These are phyloP conservation scores for Sebastolobus alascanus DNA, from an alignment of 2,797 vertebrate genomes.

Conservation along the genomic window DNA sequence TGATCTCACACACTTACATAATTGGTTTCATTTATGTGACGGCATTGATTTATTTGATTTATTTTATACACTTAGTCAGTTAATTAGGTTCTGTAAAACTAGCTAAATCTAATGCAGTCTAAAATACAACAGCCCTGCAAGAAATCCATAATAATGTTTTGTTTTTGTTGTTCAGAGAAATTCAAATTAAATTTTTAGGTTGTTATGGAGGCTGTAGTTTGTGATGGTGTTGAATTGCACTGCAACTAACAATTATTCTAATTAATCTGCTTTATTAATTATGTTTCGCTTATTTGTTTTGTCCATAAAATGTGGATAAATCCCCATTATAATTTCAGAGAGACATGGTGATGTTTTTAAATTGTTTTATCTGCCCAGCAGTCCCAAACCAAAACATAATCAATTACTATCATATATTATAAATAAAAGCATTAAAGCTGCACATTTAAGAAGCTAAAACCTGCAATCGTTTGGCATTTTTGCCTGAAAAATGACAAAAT, in stretches of 20 bases:
- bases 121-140: neutral
- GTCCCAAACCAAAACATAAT: neutral
- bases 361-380: neutral
- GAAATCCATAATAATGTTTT: neutral
- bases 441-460: neutral
- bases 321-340: neutral
- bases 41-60: slow-evolving; percentile 11
- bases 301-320: neutral
- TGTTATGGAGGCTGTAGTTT: neutral
- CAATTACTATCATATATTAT: neutral
- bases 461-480: neutral
- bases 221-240: neutral
- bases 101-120: neutral
- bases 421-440: neutral
- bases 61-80: neutral
- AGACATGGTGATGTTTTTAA: neutral
- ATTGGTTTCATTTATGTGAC: neutral
- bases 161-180: neutral
- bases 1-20: neutral
- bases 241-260: neutral
- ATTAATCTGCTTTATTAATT: neutral
- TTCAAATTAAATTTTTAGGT: neutral
- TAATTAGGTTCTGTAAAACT: neutral
- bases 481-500: neutral
- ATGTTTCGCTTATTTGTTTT: neutral